phyloP scores from a whole-genome alignment of 1,140 invertebrate genomes.

The Forficula auricularia region DNA sequence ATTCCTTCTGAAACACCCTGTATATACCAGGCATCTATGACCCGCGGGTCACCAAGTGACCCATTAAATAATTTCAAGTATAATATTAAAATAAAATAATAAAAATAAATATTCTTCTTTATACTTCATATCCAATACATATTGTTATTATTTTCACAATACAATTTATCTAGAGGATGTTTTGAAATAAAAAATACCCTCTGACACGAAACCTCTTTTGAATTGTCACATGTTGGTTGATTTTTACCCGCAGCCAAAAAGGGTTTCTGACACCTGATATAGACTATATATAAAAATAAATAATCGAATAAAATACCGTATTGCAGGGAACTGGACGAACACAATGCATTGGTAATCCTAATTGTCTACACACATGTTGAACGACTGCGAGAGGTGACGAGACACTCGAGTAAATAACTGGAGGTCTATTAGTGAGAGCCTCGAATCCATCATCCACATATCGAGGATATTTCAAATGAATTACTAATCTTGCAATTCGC shows the following conservation, averaged over 20 bases:
- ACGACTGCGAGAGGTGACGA: conserved; percentile 53
- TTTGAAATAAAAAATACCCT: too few species aligned
- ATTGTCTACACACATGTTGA: conserved; percentile 58
- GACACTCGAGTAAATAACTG: conserved; percentile 65
- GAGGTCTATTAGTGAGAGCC: conserved; percentile 50
- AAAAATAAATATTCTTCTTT: too few species aligned
- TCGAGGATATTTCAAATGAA: conserved; percentile 63
- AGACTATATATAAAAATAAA: not conserved
- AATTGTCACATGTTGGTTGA: not conserved
- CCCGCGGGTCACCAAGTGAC: too few species aligned
- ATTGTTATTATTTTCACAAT: too few species aligned
- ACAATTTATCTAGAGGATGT: too few species aligned
- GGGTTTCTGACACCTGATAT: not conserved
- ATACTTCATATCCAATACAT: too few species aligned
- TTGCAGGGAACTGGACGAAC: conserved; percentile 69
- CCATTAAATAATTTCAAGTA: too few species aligned
- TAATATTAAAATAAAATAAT: too few species aligned
- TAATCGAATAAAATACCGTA: conserved; percentile 35
- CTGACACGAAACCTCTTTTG: conserved; percentile 4
- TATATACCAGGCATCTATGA: too few species aligned
- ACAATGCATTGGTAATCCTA: conserved; percentile 60
- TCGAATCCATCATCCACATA: conserved; percentile 66
- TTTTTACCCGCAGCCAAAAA: too few species aligned
- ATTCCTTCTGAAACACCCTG: too few species aligned
- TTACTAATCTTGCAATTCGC: conserved; percentile 51